Evolutionary conservation across 2,113 vertebrate species (phyloP).

Genomic region (Fukomys damarensis): DNA sequence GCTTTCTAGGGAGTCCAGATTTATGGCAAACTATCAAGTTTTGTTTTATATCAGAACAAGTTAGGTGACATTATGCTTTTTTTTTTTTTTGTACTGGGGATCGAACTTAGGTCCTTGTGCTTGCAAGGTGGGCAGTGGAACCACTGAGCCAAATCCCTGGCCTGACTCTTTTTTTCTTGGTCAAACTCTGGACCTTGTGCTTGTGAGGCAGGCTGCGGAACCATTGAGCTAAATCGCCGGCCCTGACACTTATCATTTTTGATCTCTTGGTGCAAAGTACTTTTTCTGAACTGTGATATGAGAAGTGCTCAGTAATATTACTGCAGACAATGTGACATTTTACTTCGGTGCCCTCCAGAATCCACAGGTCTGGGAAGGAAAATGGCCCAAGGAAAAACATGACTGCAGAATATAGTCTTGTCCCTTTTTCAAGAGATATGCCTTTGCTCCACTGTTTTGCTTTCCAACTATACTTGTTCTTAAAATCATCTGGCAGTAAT

Average conservation of each 20-base stretch:
- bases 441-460: background rate
- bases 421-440: background rate
- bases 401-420: background rate
- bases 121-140: no score
- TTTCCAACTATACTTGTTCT: background rate
- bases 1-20: background rate
- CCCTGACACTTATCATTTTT: no score
- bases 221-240: no score
- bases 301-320: background rate
- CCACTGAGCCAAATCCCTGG: no score
- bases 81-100: no score
- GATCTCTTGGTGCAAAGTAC: slow-evolving; percentile 15
- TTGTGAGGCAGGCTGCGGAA: no score
- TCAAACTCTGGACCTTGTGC: no score
- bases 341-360: background rate
- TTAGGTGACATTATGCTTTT: background rate
- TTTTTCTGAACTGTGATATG: background rate
- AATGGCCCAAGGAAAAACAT: background rate
- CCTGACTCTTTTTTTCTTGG: no score
- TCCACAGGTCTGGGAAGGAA: no score
- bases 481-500: background rate
- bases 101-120: no score
- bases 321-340: background rate
- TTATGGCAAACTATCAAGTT: background rate
- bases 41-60: background rate